A percentile compares a stretch with the other conserved stretches of the same genome.
phyloP scores from a whole-genome alignment of 2,888 invertebrate species.

The Drosophila hawaiiensis region DNA sequence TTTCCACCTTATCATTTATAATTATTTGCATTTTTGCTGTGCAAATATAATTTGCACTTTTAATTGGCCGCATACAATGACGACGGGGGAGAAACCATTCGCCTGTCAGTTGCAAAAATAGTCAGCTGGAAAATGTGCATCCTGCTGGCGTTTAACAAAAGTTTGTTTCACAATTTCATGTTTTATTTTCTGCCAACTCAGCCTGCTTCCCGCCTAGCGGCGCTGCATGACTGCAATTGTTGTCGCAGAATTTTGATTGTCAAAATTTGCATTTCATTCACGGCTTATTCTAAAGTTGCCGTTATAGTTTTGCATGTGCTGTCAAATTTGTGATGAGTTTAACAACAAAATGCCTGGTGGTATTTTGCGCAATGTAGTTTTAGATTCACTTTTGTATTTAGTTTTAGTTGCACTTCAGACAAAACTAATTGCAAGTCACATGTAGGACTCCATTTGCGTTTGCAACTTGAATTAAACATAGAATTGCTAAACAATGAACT shows the following conservation, averaged over 20 bases:
- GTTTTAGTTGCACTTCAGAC: conserved; percentile 8
- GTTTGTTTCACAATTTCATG: conserved; percentile 55
- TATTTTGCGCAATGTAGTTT: conserved; percentile 15
- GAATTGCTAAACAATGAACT: neutral
- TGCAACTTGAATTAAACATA: neutral
- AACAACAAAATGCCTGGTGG: conserved; percentile 31
- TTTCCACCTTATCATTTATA: neutral
- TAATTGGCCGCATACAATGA: conserved; percentile 52
- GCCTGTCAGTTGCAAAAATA: conserved; percentile 40
- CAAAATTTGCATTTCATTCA: conserved; percentile 62
- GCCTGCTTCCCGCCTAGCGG: neutral
- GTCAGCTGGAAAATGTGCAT: conserved; percentile 39
- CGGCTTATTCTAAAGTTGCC: conserved; percentile 47
- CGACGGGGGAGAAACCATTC: conserved; percentile 1
- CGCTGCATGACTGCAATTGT: conserved; percentile 49
- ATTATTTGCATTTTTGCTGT: conserved; percentile 7
- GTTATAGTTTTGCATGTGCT: conserved; percentile 15
- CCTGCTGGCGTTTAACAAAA: conserved; percentile 52
- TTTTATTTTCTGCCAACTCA: conserved; percentile 22
- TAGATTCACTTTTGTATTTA: conserved; percentile 11
- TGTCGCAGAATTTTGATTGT: conserved; percentile 54
- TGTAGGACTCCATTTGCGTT: neutral
- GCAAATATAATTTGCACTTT: conserved; percentile 65
- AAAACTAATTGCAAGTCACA: neutral
- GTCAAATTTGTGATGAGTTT: conserved; percentile 22